phyloP scores from a whole-genome alignment of 2,888 invertebrate species.

The Parnassius mnemosyne region DNA sequence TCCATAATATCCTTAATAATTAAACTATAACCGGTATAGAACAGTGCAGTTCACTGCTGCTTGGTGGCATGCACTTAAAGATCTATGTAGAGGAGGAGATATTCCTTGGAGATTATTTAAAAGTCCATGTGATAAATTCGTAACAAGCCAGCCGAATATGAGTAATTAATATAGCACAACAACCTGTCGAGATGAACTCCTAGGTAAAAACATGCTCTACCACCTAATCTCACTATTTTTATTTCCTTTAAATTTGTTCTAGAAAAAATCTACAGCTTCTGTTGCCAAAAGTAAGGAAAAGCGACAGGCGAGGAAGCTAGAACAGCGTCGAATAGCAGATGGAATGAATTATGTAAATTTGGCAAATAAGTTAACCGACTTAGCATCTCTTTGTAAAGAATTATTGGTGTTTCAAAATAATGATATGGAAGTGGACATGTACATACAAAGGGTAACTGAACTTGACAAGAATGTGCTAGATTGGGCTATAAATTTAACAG shows the following conservation, averaged over 20 bases:
- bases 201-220: no score
- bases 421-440: conserved; percentile 81
- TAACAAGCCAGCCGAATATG: no score
- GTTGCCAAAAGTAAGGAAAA: conserved; percentile 82
- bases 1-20: no score
- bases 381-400: conserved; percentile 81
- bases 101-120: no score
- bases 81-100: no score
- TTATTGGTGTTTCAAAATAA: conserved; percentile 83
- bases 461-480: conserved; percentile 79
- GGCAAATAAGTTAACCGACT: conserved; percentile 81
- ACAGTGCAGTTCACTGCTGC: no score
- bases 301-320: conserved; percentile 81
- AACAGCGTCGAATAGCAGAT: conserved; percentile 80
- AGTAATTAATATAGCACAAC: no score
- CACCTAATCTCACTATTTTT: not conserved
- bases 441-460: conserved; percentile 79
- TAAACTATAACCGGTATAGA: no score
- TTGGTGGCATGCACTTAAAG: no score
- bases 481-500: conserved; percentile 88
- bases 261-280: conserved; percentile 73
- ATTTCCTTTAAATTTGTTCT: conserved; percentile 34
- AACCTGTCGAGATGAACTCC: no score
- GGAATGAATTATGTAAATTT: conserved; percentile 81
- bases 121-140: no score